Conservation (phyloP, 2,888 invertebrate genomes). For the Syritta pipiens region DNA sequence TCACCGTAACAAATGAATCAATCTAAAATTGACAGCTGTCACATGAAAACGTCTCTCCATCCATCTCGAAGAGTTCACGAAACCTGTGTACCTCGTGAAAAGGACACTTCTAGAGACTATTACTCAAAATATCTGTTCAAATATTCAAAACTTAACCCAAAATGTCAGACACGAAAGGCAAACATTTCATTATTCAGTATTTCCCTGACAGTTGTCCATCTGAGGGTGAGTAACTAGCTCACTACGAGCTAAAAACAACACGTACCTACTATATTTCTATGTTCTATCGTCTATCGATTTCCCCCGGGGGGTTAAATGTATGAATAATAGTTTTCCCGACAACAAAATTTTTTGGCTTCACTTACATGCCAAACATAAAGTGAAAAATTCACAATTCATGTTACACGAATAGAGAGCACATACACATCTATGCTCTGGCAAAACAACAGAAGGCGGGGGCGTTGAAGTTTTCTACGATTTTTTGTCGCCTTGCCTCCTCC, state of each 20-base stretch:
- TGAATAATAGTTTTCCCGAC: constrained; percentile 17
- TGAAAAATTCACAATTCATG: constrained; percentile 10
- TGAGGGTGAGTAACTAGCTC: neutral
- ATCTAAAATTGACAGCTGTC: no score
- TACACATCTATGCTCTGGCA: neutral
- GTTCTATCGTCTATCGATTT: constrained; percentile 16
- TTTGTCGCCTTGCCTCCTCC: neutral
- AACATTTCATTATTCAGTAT: constrained; percentile 18
- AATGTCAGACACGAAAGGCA: constrained; percentile 10
- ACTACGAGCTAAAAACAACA: neutral
- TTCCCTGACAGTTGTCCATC: neutral
- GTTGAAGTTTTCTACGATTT: constrained; percentile 1
- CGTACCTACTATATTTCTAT: neutral
- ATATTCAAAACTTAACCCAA: neutral
- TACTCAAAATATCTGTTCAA: no score
- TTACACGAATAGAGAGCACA: constrained; percentile 1
- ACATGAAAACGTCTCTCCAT: no score
- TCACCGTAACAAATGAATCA: no score
- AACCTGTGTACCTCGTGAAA: no score
- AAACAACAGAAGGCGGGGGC: neutral
- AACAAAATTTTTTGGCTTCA: constrained; percentile 2
- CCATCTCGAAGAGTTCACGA: no score
- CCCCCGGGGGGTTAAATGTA: neutral
- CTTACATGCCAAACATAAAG: constrained; percentile 10
- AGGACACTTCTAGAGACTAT: no score